Evolutionary conservation across 2,113 vertebrate genomes (phyloP).

Genomic region (Burhinus bistriatus): DNA sequence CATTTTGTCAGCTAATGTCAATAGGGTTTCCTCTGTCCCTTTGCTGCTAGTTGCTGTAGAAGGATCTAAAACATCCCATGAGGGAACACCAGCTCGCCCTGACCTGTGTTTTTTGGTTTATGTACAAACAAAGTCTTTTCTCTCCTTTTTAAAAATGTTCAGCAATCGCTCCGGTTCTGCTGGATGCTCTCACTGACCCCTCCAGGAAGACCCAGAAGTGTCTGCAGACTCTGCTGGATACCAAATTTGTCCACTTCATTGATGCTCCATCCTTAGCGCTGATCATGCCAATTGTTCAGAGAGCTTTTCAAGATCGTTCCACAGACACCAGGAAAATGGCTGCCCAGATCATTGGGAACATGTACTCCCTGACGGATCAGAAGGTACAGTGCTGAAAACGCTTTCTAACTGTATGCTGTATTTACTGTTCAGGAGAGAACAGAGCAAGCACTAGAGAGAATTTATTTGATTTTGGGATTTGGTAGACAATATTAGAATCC

Average conservation of each 20-base stretch:
- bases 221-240: conserved; percentile 94
- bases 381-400: conserved; percentile 76
- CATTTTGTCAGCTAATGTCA: background rate
- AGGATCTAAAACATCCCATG: background rate
- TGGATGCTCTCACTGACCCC: conserved; percentile 96
- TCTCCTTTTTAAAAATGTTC: background rate
- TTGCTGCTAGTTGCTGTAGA: background rate
- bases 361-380: conserved; percentile 98
- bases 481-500: background rate
- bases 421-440: background rate
- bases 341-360: conserved; percentile 98
- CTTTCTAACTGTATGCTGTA: background rate
- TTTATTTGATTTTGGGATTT: background rate
- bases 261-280: conserved; percentile 95
- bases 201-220: conserved; percentile 93
- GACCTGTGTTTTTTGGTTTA: background rate
- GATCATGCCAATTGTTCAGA: conserved; percentile 98
- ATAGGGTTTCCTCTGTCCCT: background rate
- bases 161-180: conserved; percentile 93
- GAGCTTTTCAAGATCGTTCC: conserved; percentile 97
- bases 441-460: background rate
- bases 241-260: conserved; percentile 98
- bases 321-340: conserved; percentile 99
- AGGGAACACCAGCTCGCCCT: background rate
- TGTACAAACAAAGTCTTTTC: background rate